phyloP scores from a whole-genome alignment of 2,113 vertebrate species.

The Pseudopodoces humilis region DNA sequence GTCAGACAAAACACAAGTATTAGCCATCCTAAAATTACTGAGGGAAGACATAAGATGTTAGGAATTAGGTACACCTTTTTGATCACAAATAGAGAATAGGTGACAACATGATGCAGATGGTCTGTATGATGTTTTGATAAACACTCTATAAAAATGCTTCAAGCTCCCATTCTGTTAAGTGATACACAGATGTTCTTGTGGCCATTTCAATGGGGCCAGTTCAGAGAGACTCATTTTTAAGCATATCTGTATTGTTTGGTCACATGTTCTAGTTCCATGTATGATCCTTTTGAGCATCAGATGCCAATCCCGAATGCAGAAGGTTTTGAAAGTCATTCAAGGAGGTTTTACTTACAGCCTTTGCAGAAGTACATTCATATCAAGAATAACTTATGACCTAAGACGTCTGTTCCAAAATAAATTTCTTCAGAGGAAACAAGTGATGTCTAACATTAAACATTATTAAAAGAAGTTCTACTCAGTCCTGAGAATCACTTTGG shows the following conservation, averaged over 20 bases:
- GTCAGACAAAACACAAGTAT: background rate
- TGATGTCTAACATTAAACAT: background rate
- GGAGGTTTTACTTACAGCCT: background rate
- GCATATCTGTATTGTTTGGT: background rate
- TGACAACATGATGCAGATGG: background rate
- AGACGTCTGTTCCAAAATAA: background rate
- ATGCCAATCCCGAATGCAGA: background rate
- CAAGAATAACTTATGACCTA: background rate
- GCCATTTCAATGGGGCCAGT: background rate
- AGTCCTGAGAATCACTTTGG: background rate
- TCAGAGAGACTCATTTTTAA: background rate
- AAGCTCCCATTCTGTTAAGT: background rate
- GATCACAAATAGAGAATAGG: background rate
- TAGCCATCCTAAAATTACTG: background rate
- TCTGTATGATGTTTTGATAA: slow-evolving; percentile 15
- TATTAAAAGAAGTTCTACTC: background rate
- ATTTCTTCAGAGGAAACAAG: background rate
- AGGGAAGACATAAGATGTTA: background rate
- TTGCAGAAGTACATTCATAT: background rate
- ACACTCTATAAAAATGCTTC: slow-evolving; percentile 29
- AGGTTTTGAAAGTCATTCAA: background rate
- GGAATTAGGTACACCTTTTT: background rate
- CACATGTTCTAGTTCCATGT: background rate
- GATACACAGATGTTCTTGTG: background rate
- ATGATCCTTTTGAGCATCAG: background rate